phyloP scores from a whole-genome alignment of 2,888 invertebrate species.

The Galerucella calmariensis region DNA sequence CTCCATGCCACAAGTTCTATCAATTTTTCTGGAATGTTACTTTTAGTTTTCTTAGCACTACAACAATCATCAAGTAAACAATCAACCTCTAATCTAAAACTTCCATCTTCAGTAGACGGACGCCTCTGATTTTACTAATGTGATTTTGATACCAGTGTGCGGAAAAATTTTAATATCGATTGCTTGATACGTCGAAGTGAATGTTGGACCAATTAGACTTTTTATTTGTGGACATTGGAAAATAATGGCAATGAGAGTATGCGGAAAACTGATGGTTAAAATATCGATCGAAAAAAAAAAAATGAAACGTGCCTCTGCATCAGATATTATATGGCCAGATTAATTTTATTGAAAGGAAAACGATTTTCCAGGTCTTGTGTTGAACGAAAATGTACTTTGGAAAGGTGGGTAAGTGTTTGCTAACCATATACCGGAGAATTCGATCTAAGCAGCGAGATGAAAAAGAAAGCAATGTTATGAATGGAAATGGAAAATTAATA shows the following conservation, averaged over 20 bases:
- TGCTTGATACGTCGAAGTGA: not conserved
- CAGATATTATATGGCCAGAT: not conserved
- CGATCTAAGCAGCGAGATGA: too few species aligned
- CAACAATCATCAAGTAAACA: too few species aligned
- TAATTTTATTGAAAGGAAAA: constrained; percentile 3
- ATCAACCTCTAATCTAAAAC: too few species aligned
- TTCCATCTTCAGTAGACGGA: not conserved
- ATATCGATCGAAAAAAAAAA: constrained; percentile 14
- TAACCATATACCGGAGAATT: not conserved
- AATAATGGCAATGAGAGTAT: constrained; percentile 14
- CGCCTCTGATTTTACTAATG: not conserved
- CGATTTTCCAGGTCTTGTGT: not conserved
- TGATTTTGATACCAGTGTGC: not conserved
- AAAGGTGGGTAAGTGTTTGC: not conserved
- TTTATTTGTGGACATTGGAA: constrained; percentile 15
- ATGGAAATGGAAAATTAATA: too few species aligned
- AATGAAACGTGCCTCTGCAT: constrained; percentile 11
- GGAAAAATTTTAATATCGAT: constrained; percentile 2
- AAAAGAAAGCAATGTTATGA: too few species aligned
- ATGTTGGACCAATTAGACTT: constrained; percentile 19
- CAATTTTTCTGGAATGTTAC: too few species aligned
- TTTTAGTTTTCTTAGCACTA: too few species aligned
- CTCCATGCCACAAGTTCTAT: too few species aligned
- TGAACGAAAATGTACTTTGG: not conserved
- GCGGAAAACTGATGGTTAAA: constrained; percentile 25